phyloP scores from a whole-genome alignment of 2,797 vertebrate species.

The Anisognathus igniventris region DNA sequence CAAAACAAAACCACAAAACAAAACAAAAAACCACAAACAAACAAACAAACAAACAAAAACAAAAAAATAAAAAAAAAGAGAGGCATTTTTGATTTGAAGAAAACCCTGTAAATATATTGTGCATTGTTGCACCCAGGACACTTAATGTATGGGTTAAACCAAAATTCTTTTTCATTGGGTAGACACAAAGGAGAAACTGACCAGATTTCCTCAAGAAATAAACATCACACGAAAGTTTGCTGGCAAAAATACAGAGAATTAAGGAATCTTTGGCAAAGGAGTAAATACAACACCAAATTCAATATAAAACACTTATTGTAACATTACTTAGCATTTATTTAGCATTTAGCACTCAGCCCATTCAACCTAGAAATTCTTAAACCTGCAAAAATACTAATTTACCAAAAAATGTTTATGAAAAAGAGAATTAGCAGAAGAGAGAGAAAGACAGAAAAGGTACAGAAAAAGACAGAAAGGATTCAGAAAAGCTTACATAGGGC shows the following conservation, averaged over 20 bases:
- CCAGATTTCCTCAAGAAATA: neutral
- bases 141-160: neutral
- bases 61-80: neutral
- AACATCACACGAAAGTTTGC: neutral
- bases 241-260: neutral
- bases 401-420: neutral
- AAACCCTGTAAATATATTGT: neutral
- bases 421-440: neutral
- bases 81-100: neutral
- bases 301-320: neutral
- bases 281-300: neutral
- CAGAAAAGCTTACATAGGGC: rapidly evolving
- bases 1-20: too few species aligned
- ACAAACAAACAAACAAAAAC: too few species aligned
- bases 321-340: neutral
- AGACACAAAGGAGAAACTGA: neutral
- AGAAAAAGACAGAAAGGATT: neutral
- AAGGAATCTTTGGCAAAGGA: neutral
- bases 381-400: neutral
- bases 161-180: neutral
- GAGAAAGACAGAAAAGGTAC: neutral
- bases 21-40: too few species aligned
- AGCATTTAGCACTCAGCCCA: neutral
- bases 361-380: neutral
- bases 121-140: rapidly evolving